Base-by-base conservation (phyloP, 2,797 vertebrate species). In the Notamacropus eugenii region DNA sequence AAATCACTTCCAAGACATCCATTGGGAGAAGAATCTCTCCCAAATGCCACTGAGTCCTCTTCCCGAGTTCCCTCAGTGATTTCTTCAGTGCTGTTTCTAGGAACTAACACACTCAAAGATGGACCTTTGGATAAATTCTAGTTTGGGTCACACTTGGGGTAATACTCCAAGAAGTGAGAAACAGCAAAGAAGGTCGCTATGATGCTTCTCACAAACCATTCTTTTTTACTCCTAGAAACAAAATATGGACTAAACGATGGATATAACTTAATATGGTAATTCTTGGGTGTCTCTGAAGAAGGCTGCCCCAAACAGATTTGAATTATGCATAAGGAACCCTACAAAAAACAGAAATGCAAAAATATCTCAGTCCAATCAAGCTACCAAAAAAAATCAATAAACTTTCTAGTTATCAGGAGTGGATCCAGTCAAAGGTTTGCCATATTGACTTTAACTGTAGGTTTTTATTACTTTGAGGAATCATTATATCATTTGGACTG, bases 401-500 rank as follows among this genome's bases (percentile, higher is more conserved):
- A 28, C 59, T n/a, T 29, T 24, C 67, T 54, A 28, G 27, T 27
- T 82, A 91, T 24, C 0, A 3, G 27, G 14, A 8, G 29, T 46
- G 29, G 62, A 87, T 91, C 55, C 28, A 93, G 67, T 90, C 93
- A 31, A 31, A 57, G 59, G 92, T 74, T 19, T 52, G 31, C 91
- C 27, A 3, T 27, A 52, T 31, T 56, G 56, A 74, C 55, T 19
- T 58, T 93, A 67, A 90, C 59, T 93, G n/a, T 55, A 6, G 2
- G 82, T 94, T 96, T 94, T 96, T 87, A 0, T 82, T 74, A 93
- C 93, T 93, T 91, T 29, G 91, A 92, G 40, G 55, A 95, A 95
- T 59, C 54, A 46, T 82, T 40, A 82, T 3, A 50, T 57, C 91
- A 93, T 82, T 93, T 91, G 52, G 52, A 74, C 12, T 3, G 27